phyloP scores from a whole-genome alignment of 2,797 vertebrate species.

The Zenarchopterus dispar region DNA sequence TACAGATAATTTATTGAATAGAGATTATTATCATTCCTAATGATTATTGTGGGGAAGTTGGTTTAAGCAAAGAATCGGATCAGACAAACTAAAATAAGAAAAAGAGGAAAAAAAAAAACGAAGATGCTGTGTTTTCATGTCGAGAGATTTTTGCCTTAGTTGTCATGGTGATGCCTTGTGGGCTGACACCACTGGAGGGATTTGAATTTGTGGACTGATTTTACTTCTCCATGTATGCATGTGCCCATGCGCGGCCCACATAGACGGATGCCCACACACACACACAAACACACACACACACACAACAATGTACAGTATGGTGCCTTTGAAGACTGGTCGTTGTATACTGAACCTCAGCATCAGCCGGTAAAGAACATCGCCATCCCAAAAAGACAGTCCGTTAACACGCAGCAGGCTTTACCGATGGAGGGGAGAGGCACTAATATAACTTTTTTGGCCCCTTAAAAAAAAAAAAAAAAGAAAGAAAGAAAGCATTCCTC shows the following conservation, averaged over 20 bases:
- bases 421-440: conserved; percentile 24
- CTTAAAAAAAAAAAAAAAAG: not conserved
- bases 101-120: conserved; percentile 42
- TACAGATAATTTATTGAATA: conserved; percentile 90
- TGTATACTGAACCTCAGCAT: conserved; percentile 69
- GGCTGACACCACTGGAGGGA: conserved; percentile 71
- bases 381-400: conserved; percentile 25
- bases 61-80: conserved; percentile 62
- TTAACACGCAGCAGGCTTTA: conserved; percentile 33
- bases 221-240: conserved; percentile 75
- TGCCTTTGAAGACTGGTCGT: conserved; percentile 81
- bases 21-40: conserved; percentile 82
- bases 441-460: conserved; percentile 17
- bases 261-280: conserved; percentile 41
- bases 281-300: conserved; percentile 41
- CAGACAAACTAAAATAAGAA: conserved; percentile 45
- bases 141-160: conserved; percentile 85
- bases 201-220: conserved; percentile 67
- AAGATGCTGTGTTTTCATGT: conserved; percentile 73
- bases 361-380: conserved; percentile 53
- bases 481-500: conserved; percentile 31
- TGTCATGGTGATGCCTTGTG: conserved; percentile 85
- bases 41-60: conserved; percentile 74
- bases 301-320: conserved; percentile 79
- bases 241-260: conserved; percentile 67